Base-by-base conservation (phyloP, 1,140 invertebrate species). In the Drosophila navojoa region DNA sequence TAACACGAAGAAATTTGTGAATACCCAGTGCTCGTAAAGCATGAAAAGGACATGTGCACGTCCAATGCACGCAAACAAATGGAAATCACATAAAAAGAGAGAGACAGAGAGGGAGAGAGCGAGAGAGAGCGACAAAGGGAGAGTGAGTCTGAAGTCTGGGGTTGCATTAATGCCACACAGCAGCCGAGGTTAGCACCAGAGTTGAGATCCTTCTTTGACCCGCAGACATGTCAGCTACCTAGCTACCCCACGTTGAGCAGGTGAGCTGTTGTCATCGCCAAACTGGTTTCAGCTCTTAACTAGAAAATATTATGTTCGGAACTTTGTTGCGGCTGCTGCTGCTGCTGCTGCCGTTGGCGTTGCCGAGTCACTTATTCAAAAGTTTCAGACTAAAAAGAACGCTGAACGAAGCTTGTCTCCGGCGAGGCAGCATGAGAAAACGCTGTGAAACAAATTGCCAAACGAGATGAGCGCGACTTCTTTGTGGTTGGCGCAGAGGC, bases 41-140 rank as follows among this genome's bases (percentile, higher is more conserved):
- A 81, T 67, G 62, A 53, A 71, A 81, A 81, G 81, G 74, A 82
- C 79, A 73, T 87, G 49, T 73, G 76, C 82, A 86, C 82, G 82
- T 87, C 79, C 84, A 71, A 11, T 15, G 52, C 40, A 71, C 60
- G 71, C 70, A 68, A 67, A 45, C 71, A 73, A 86, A 86, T 87
- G 76, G 71, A 86, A 86, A 82, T 87, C 11, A 16, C 53, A 27
- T 2, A 11, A 5, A 40, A 15, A 44, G 1, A 10, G 15, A 44
- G 40, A 15, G 5, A 15, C 3, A 13, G 42, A 4, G 0, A 4
- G 4, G 10, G 40, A 42, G 40, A 6, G 27, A 5, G 27, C 4
- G 27, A 7, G 42, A 3, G 42, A 15, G 42, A 0, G 27, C 27
- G 27, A 1, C 19, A 22, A 22, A 22, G 19, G 5, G 40, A 10